Base-by-base conservation (phyloP, 2,888 invertebrate species). In the Lithophane semibrunnea region DNA sequence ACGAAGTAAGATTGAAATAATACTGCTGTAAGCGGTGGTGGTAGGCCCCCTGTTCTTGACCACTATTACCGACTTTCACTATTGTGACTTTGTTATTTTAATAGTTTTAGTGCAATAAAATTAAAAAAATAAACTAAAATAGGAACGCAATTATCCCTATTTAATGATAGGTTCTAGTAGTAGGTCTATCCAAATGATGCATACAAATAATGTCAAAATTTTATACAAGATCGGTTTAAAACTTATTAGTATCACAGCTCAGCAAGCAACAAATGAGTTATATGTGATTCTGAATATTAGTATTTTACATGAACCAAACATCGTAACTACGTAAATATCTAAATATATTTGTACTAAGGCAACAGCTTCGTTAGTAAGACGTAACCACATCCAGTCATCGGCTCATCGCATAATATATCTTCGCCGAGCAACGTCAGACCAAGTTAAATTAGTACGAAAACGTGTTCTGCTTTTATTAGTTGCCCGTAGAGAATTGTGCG, bases 361-460 rank as follows among this genome's bases (percentile, higher is more conserved):
- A 68, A 67, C 44, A 65, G 61, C 64, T 84, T 86, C 75, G 72
- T 84, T 85, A 82, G 79, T 73, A 73, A 75, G 67, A 75, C 74
- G 42, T 49, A 75, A 76, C 73, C 86, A 74, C 77, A 84, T 86
- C 76, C 68, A 86, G 81, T 75, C 70, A 77, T 83, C 60, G 77
- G 44, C 56, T 83, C 75, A 69, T 75, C 60, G 70, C 29, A 58
- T 76, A 75, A 75, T 85, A 80, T 49, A 79, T 81, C 84, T 85
- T 86, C 86, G 89, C 87, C 85, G 86, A 88, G 88, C 89, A 86
- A 86, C 88, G 89, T 86, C 89, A 90, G 90, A 89, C 88, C 86
- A 92, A 94, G 92, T 94, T 93, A 92, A 94, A 94, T 93, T 94
- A 93, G 92, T 92, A 92, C 89, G 89, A 90, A 91, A 92, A 92